Base-by-base conservation (phyloP, 2,888 invertebrate species). In the Pyrgus malvae region DNA sequence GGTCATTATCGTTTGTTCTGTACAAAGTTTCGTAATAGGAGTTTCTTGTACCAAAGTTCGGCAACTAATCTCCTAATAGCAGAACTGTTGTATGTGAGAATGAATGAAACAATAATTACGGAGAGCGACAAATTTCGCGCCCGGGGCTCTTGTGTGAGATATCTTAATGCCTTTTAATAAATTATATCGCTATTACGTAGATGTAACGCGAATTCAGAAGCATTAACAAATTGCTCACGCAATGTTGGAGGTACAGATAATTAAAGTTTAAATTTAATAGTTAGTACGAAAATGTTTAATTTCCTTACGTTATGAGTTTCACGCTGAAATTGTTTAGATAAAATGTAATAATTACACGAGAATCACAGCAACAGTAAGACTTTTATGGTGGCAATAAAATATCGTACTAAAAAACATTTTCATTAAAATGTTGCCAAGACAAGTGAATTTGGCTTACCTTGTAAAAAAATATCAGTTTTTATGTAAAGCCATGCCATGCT, bases 11-110 rank as follows among this genome's bases (percentile, higher is more conserved):
- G 17, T 25, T 14, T 19, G 41, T 50, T n/a, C 14, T 14, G 11
- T 9, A 48, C 46, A 25, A 56, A 61, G 44, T 65, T 67, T 56
- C 69, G 59, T 65, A 67, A 72, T 64, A 69, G 66, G 69, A 75
- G 74, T 75, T 76, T 66, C 68, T 67, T 67, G 66, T 68, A 31
- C 67, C 59, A 59, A 70, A 74, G 59, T 67, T 65, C 31, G 69
- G 63, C 66, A 80, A 81, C 76, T 81, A 83, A 84, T 83, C 80
- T 76, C 64, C 78, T 83, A 83, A 82, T 81, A 80, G 79, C 66
- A 65, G 56, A 70, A 74, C 71, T 63, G 62, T 62, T 62, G 62
- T 38, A 63, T 66, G 62, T 68, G 64, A 64, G 50, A 62, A 63
- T 59, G 68, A 70, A 74, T 69, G 70, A 68, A 67, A 65, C 64